Conservation (phyloP, 1,140 invertebrate genomes). For the Aleiodes sp. region DNA sequence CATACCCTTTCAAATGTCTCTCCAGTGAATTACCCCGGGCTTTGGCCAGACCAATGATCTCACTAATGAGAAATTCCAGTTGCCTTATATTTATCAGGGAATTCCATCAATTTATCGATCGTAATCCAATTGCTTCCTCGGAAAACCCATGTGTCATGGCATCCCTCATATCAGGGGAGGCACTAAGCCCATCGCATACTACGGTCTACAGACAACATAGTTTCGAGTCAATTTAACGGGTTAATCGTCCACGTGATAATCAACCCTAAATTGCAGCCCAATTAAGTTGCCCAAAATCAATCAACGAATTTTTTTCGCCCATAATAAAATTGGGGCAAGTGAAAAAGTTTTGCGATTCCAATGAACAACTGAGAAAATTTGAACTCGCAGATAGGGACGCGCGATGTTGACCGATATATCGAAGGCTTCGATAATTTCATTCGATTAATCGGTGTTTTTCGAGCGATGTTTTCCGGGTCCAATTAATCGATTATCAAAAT, state of each 20-base stretch:
- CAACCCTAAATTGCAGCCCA: slow-evolving; percentile 2
- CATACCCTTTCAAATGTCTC: slow-evolving; percentile 20
- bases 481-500: too few relatives aligned
- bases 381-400: too few relatives aligned
- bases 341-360: too few relatives aligned
- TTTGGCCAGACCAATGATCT: neutral
- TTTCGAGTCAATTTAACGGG: slow-evolving; percentile 19
- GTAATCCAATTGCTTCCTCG: slow-evolving; percentile 11
- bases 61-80: slow-evolving; percentile 4
- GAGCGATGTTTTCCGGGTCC: too few relatives aligned
- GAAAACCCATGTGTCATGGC: slow-evolving; percentile 12
- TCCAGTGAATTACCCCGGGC: neutral
- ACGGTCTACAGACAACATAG: slow-evolving; percentile 15
- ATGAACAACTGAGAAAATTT: too few relatives aligned
- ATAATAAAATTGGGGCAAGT: too few relatives aligned
- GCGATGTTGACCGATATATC: too few relatives aligned
- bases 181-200: neutral
- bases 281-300: slow-evolving; percentile 27
- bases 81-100: neutral
- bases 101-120: slow-evolving; percentile 1
- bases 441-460: too few relatives aligned
- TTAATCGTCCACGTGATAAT: slow-evolving; percentile 21
- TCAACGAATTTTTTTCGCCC: too few relatives aligned
- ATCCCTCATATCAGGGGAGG: neutral
- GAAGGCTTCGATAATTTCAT: too few relatives aligned